Evolutionary conservation across 2,797 vertebrate species (phyloP), one percentile per base, ranked within the genome.

Genomic region (Falco biarmicus): DNA sequence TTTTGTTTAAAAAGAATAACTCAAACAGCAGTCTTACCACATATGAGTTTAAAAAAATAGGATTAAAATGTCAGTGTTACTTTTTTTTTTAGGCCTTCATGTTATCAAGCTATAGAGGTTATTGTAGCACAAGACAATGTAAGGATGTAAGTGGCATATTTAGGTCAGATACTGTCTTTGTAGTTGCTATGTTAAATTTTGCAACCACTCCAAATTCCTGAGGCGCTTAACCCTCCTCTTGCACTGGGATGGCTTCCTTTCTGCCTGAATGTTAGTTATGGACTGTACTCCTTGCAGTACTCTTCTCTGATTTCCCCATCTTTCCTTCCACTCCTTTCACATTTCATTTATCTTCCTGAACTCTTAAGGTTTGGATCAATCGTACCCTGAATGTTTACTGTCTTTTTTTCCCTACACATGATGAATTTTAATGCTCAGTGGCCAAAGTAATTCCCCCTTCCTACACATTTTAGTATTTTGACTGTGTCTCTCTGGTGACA

Each of bases 81-180:
- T 95, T 94, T 95, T 71, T 32, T 69, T 89, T 93, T 65, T 39
- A 68, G 85, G 54, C 66, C 69, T 93, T 63, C 24, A 16, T 37
- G 63, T 53, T 76, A 90, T 65, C 43, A 51, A 12, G 93, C 64
- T 51, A 47, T 8, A 60, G 63, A 91, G 63, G 61, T 75, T 94
- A 80, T 59, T 90, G 86, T 60, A 95, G 84, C 71, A 81, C 77
- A 11, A 10, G 77, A 86, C 73, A 87, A 29, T 21, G 32, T 54
- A 80, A 89, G 80, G 87, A 87, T 77, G 22, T n/a, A 56, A 91
- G 70, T 10, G 79, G 43, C 1, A 5, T 88, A 97, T 97, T 96
- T 95, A 97, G 93, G 94, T 96, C 95, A 97, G 74, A 92, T 89
- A 74, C 64, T 73, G 31, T 69, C 57, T 95, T 95, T 92, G 92